phyloP scores from a whole-genome alignment of 2,888 invertebrate genomes.

The Apoda limacodes region DNA sequence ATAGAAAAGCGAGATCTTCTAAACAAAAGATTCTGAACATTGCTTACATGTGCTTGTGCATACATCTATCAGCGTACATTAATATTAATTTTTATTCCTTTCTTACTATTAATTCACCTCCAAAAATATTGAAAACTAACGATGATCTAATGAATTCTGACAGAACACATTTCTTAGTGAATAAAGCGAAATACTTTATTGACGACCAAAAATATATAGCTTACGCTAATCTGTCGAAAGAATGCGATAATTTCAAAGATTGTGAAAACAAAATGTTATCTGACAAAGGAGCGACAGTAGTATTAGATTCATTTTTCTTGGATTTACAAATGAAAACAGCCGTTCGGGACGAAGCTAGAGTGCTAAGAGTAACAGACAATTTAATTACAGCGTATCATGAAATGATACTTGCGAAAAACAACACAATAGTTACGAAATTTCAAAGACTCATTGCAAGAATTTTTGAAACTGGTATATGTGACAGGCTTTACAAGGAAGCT shows the following conservation, averaged over 20 bases:
- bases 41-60: conserved; percentile 34
- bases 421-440: conserved; percentile 26
- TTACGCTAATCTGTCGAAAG: conserved; percentile 29
- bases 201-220: conserved; percentile 29
- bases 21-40: conserved; percentile 45
- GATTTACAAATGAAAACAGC: conserved; percentile 34
- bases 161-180: conserved; percentile 27
- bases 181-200: conserved; percentile 30
- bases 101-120: conserved; percentile 39
- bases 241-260: conserved; percentile 31
- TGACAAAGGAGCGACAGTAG: conserved; percentile 34
- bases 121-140: conserved; percentile 31
- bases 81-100: conserved; percentile 43
- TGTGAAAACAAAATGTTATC: conserved; percentile 27
- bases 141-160: conserved; percentile 37
- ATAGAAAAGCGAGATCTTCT: conserved; percentile 30
- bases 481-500: conserved; percentile 33
- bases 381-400: conserved; percentile 41
- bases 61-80: conserved; percentile 39
- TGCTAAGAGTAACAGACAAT: conserved; percentile 32
- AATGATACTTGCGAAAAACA: conserved; percentile 39
- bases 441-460: conserved; percentile 28
- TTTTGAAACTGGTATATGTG: conserved; percentile 44
- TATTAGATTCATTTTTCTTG: conserved; percentile 31
- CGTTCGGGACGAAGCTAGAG: conserved; percentile 37